Percentiles rank a stretch among this genome's conserved stretches.
phyloP scores from a whole-genome alignment of 1,140 invertebrate species.

The Daktulosphaira vitifoliae region DNA sequence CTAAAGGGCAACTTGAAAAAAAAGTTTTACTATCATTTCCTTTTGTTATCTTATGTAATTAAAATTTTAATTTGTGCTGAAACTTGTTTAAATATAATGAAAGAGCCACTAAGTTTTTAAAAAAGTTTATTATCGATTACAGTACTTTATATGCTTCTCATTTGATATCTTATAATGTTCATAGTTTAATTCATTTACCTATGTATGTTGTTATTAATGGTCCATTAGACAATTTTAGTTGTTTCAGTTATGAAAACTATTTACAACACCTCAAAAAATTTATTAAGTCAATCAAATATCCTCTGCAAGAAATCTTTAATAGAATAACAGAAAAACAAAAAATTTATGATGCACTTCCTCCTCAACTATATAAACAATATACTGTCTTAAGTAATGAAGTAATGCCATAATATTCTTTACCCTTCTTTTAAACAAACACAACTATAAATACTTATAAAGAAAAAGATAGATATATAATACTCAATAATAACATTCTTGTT shows the following conservation, averaged over 20 bases:
- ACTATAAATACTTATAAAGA: too few species aligned
- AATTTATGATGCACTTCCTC: too few species aligned
- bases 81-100: background rate
- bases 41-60: background rate
- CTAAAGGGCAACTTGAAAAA: background rate
- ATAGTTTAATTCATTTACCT: background rate
- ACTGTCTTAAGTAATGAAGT: too few species aligned
- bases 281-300: too few species aligned
- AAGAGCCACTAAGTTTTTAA: background rate
- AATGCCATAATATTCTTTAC: too few species aligned
- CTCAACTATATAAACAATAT: too few species aligned
- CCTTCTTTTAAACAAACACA: too few species aligned
- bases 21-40: background rate
- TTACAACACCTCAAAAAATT: too few species aligned
- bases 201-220: background rate
- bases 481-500: too few species aligned
- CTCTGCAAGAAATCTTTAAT: too few species aligned
- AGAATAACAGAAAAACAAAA: background rate
- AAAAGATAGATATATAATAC: too few species aligned
- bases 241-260: background rate
- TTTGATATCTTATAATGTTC: too few species aligned
- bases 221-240: background rate
- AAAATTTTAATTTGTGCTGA: background rate
- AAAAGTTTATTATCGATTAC: background rate
- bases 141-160: background rate